Conservation (phyloP, 2,113 vertebrate genomes). For the Casuarius casuarius region DNA sequence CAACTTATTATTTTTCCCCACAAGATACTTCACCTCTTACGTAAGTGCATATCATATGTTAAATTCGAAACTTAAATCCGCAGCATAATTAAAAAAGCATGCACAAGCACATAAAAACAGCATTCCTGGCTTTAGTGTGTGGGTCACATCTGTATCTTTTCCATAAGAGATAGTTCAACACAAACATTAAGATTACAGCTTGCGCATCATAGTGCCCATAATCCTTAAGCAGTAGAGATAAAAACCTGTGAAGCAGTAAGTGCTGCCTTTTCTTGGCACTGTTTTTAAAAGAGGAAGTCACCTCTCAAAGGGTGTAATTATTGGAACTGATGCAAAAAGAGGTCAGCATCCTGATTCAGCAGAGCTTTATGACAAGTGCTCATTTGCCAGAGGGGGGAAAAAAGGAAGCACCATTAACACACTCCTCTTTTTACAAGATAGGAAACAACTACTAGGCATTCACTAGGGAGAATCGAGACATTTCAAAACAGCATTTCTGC, state of each 20-base stretch:
- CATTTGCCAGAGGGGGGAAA: constrained; percentile 14
- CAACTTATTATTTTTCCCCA: neutral
- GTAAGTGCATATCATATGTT: neutral
- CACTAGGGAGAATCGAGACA: constrained; percentile 10
- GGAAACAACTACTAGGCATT: constrained; percentile 27
- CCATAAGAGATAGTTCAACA: neutral
- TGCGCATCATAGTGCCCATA: neutral
- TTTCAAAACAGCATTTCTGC: constrained; percentile 19
- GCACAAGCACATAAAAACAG: neutral
- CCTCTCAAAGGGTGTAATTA: constrained; percentile 21
- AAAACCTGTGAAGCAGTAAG: neutral
- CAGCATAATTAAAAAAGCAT: neutral
- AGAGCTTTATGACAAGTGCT: constrained; percentile 36
- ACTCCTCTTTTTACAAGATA: neutral
- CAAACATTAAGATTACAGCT: neutral
- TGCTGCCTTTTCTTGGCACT: neutral
- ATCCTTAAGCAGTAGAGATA: neutral
- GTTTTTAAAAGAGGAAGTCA: neutral
- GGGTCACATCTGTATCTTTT: neutral
- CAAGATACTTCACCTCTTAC: neutral
- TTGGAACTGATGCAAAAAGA: constrained; percentile 41
- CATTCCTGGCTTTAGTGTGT: neutral
- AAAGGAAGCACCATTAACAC: constrained; percentile 12
- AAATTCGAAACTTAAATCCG: constrained; percentile 6
- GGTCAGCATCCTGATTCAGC: constrained; percentile 33